phyloP scores from a whole-genome alignment of 2,888 invertebrate genomes.

The Acholoe squamosa region DNA sequence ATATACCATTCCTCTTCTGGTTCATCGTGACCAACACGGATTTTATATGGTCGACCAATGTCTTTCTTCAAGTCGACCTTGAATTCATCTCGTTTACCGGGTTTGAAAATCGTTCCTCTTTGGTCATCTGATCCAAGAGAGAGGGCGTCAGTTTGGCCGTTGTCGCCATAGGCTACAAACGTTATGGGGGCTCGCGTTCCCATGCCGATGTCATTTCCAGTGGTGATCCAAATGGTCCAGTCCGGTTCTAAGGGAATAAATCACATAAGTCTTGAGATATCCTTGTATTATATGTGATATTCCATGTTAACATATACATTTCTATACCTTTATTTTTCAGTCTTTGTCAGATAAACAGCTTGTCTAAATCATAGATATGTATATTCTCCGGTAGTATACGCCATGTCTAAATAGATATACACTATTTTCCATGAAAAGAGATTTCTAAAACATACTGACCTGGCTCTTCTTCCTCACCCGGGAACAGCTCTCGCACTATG shows the following conservation, averaged over 20 bases:
- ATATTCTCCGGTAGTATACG: no score
- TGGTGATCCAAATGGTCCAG: conserved; percentile 73
- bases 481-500: conserved; percentile 71
- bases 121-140: conserved; percentile 70
- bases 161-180: conserved; percentile 78
- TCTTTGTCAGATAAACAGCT: no score
- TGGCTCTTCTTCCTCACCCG: conserved; percentile 29
- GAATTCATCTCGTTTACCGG: conserved; percentile 70
- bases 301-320: no score
- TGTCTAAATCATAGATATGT: no score
- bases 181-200: conserved; percentile 72
- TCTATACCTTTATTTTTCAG: no score
- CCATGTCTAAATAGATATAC: no score
- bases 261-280: no score
- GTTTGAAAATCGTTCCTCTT: conserved; percentile 62
- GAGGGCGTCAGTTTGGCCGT: conserved; percentile 74
- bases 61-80: conserved; percentile 72
- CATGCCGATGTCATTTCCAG: conserved; percentile 70
- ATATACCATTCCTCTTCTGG: conserved; percentile 75
- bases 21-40: conserved; percentile 76
- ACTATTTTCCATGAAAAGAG: not conserved
- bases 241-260: conserved; percentile 71
- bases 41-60: conserved; percentile 76
- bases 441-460: not conserved
- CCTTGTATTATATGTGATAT: no score